Evolutionary conservation across 2,113 vertebrate species (phyloP), one percentile per base, ranked within the genome.

Genomic region (Paradoxurus hermaphroditus): DNA sequence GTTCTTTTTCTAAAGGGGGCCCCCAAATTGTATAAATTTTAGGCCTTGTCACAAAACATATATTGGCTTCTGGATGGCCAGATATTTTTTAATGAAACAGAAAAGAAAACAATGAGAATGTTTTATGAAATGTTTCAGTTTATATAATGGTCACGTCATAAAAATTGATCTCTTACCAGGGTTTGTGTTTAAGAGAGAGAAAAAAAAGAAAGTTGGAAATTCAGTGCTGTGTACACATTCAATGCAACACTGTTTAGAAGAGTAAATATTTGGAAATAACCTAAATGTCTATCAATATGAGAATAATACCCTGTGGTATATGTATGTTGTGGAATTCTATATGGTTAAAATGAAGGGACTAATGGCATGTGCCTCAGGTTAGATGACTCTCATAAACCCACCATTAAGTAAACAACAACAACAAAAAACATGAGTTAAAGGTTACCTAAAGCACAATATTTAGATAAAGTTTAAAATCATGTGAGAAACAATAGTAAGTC

Each of bases 391-490:
- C 49, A 73, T 13, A 65, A 94, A 87, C 25, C 53, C 63, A 89
- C 34, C 4, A n/a, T 70, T 82, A 73, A 51, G 79, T 77, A 21
- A 86, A 91, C 77, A 53, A 72, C 14, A 44, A 14, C 19, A 59
- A 59, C 56, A 7, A 44, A 59, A 59, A 59, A 13, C 27, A 75
- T 19, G 53, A 85, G 41, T 63, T 83, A 34, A 83, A 82, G 34
- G 21, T 72, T 53, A 70, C 36, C 83, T 84, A 91, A 88, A 77
- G 2, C 27, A 41, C 86, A 36, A 34, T 39, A 51, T 84, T 85
- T 89, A 91, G 27, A 31, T 77, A 67, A 91, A 89, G 31, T 86
- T 94, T 86, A 67, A 94, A 96, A 41, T 31, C 44, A 63, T 62
- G 51, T 56, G 2, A 63, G 90, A 96, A 83, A 65, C 1, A 87